phyloP scores from a whole-genome alignment of 2,113 vertebrate genomes.

The Hippocampus zosterae region DNA sequence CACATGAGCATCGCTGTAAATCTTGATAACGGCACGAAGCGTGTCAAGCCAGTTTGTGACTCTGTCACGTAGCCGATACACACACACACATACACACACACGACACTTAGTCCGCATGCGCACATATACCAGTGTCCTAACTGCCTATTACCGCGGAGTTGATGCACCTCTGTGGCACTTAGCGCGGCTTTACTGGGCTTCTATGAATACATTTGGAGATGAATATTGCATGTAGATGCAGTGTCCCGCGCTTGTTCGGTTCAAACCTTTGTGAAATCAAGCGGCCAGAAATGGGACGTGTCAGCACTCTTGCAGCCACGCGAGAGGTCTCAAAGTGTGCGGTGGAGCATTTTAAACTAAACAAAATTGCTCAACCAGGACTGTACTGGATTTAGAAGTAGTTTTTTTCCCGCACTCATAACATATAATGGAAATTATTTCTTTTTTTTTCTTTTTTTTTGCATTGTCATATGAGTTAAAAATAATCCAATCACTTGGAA shows the following conservation, averaged over 20 bases:
- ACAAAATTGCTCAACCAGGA: not conserved
- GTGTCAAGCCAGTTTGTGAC: conserved; percentile 53
- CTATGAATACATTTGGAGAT: conserved; percentile 32
- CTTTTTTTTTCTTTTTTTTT: not conserved
- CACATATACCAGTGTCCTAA: conserved; percentile 20
- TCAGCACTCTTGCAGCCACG: conserved; percentile 3
- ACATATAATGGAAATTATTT: not conserved
- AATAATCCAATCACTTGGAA: not conserved
- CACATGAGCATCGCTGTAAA: conserved; percentile 67
- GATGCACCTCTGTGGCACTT: conserved; percentile 32
- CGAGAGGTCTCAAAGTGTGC: not conserved
- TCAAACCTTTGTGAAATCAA: conserved; percentile 3
- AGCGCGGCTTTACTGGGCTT: conserved; percentile 31
- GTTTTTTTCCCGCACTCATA: not conserved
- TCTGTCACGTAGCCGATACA: conserved; percentile 17
- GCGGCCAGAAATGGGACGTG: not conserved
- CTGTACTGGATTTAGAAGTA: not conserved
- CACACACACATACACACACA: conserved; percentile 5
- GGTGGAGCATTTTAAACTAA: not conserved
- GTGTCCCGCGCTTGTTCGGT: not conserved
- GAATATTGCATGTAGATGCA: conserved; percentile 12
- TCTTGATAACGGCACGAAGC: conserved; percentile 70
- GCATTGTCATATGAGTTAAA: not conserved
- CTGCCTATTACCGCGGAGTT: conserved; percentile 27
- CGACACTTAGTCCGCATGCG: conserved; percentile 15